Base-by-base conservation (phyloP, 2,888 invertebrate species). In the Rotaria macrura region DNA sequence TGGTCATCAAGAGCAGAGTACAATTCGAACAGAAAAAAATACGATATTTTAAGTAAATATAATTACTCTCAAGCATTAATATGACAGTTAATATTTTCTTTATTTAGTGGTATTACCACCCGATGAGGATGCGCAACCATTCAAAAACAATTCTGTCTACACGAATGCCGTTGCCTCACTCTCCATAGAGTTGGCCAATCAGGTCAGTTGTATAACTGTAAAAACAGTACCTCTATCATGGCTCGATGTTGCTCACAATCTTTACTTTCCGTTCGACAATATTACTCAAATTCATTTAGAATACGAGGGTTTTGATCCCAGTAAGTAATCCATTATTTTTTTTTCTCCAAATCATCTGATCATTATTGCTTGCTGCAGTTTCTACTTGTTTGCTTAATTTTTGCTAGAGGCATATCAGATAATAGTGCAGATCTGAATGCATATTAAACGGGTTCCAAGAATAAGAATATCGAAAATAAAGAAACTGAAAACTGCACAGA, bases 261-360 rank as follows among this genome's bases (percentile, higher is more conserved):
- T 91, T 79, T 89, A 88, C 52, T 88, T 90, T n/a, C 89, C 90
- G 0, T 90, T 89, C 87, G 90, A 91, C 86, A 85, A n/a, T 34
- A 10, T 2, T 6, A 12, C 34, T 29, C 34, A 49, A 84, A n/a
- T 25, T 25, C 47, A 84, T 47, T 40, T 85, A 3, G 85, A 85
- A 57, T 83, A 85, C 40, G 85, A 85, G 1, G 54, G 54, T n/a
- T 85, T 57, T n/a, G 34, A 72, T 38, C 17, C 10, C 2, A 72
- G 72, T 72, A 72, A 38, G 72, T n/a, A n/a, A n/a, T n/a, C n/a
- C n/a, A n/a, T n/a, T n/a, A n/a, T n/a, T n/a, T n/a, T n/a, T n/a
- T n/a, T n/a, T n/a, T n/a, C n/a, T n/a, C n/a, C n/a, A n/a, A n/a
- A n/a, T n/a, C n/a, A n/a, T n/a, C n/a, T n/a, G n/a, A n/a, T n/a